Evolutionary conservation across 2,113 vertebrate genomes (phyloP).

Genomic region (Girardinichthys multiradiatus): DNA sequence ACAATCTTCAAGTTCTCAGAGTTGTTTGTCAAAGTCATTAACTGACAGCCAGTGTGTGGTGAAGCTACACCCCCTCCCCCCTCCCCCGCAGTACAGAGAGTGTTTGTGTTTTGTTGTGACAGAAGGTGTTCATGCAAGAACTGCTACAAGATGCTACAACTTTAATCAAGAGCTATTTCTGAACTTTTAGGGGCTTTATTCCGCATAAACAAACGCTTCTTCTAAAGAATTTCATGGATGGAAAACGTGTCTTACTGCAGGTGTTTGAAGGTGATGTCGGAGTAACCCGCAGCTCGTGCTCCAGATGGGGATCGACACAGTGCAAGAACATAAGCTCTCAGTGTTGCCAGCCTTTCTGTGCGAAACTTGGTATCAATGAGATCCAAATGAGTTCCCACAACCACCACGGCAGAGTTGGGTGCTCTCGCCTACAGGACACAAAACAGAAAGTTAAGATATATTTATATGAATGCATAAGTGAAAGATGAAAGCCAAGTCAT

Average conservation of each 20-base stretch:
- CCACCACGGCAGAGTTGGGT: constrained; percentile 91
- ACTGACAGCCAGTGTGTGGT: too few species aligned
- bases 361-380: constrained; percentile 94
- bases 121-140: too few species aligned
- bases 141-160: too few species aligned
- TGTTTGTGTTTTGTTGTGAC: too few species aligned
- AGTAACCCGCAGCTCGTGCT: constrained; percentile 90
- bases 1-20: too few species aligned
- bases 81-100: too few species aligned
- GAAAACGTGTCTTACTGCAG: constrained; percentile 83
- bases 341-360: constrained; percentile 90
- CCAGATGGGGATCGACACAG: constrained; percentile 93
- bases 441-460: not conserved
- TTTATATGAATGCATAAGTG: not conserved
- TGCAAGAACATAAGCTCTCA: constrained; percentile 91
- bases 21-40: too few species aligned
- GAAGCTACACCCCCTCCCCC: too few species aligned
- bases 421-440: constrained; percentile 86
- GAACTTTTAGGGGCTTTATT: too few species aligned
- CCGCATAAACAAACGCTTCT: too few species aligned
- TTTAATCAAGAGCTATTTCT: too few species aligned
- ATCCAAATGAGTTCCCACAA: constrained; percentile 96
- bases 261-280: constrained; percentile 93
- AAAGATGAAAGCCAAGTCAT: not conserved
- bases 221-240: too few species aligned